A percentile compares a stretch with the other conserved stretches of the same genome.
Conservation (phyloP, 1,140 invertebrate species). For the Heterodera schachtii region DNA sequence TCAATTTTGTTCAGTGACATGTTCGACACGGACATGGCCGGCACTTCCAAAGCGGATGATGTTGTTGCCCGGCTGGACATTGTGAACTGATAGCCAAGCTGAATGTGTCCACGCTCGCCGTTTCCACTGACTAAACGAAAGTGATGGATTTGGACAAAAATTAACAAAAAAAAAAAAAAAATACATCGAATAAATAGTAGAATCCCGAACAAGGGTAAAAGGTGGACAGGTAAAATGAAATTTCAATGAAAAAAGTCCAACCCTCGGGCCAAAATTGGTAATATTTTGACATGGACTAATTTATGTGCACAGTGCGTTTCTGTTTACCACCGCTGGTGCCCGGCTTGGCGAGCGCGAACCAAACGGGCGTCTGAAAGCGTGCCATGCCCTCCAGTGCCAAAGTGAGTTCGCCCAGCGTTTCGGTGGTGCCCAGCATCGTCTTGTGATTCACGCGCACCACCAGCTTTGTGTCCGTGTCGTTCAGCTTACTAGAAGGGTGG, state of each 20-base stretch:
- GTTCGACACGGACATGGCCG: constrained; percentile 41
- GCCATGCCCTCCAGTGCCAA: constrained; percentile 39
- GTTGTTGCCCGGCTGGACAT: constrained; percentile 18
- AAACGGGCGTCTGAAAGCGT: constrained; percentile 29
- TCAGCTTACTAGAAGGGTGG: constrained; percentile 37
- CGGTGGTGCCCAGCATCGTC: constrained; percentile 42
- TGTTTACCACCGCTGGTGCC: constrained; percentile 20
- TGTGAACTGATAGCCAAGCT: constrained; percentile 40
- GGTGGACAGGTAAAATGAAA: no score
- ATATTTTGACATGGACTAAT: no score
- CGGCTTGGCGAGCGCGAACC: constrained; percentile 40
- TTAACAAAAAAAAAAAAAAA: no score
- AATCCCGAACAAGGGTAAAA: no score
- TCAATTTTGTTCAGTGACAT: constrained; percentile 51
- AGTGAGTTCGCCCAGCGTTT: constrained; percentile 38
- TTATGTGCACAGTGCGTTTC: neutral
- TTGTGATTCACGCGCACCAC: constrained; percentile 49
- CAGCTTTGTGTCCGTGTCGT: constrained; percentile 44
- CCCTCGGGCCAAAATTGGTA: no score
- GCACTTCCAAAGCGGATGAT: neutral
- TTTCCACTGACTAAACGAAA: neutral
- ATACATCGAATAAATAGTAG: no score
- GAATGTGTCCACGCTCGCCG: constrained; percentile 39
- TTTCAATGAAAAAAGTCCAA: no score
- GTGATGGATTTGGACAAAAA: neutral